These are phyloP conservation scores for Lepidurus couesii DNA, from an alignment of 1,140 invertebrate species.

Conservation along the genomic window DNA sequence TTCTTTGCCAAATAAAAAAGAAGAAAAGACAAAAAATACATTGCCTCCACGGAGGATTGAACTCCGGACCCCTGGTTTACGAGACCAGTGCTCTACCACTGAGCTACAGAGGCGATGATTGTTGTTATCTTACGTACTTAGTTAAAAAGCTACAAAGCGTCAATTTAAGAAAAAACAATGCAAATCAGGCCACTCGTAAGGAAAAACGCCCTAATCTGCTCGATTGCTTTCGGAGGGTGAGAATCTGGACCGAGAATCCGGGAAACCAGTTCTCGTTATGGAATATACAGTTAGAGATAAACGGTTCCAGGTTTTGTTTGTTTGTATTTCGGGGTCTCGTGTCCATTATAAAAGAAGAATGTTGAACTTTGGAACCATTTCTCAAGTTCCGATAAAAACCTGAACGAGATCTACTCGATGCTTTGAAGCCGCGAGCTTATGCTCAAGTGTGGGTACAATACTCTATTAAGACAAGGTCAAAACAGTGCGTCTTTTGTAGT, in stretches of 20 bases:
- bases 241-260: slow-evolving; percentile 2
- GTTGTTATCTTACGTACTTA: not conserved
- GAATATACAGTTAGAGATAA: not conserved
- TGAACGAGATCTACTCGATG: too few species aligned
- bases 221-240: not conserved
- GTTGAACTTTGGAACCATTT: too few species aligned
- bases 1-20: not conserved
- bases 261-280: not conserved
- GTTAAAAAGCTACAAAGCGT: not conserved
- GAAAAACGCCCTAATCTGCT: not conserved
- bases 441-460: too few species aligned
- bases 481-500: too few species aligned
- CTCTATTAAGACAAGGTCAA: too few species aligned
- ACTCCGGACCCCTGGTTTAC: slow-evolving; percentile 35
- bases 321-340: not conserved
- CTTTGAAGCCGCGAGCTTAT: too few species aligned
- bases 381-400: too few species aligned
- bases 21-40: not conserved
- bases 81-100: slow-evolving; percentile 36
- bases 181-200: not conserved
- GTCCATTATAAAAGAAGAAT: too few species aligned
- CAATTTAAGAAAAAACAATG: not conserved
- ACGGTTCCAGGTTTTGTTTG: not conserved
- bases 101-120: slow-evolving; percentile 30
- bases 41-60: slow-evolving; percentile 34